Conservation (phyloP, 2,888 invertebrate genomes). For the Euproctis similis region DNA sequence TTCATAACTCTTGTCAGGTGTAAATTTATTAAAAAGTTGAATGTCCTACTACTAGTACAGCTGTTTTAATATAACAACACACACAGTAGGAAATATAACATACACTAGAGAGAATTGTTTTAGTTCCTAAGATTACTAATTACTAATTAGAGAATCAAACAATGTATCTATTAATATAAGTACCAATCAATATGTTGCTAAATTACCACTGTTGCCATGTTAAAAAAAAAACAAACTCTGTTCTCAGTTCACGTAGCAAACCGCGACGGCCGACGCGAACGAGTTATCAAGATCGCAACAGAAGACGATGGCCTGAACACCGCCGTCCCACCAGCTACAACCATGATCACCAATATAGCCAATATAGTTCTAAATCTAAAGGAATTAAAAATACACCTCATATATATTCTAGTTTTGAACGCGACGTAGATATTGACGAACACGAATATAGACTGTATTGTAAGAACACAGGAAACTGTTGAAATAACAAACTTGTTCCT, state of each 20-base stretch:
- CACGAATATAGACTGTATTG: constrained; percentile 41
- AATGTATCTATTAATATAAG: no score
- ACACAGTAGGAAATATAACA: no score
- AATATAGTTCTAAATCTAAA: constrained; percentile 16
- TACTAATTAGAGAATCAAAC: no score
- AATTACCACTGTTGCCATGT: constrained; percentile 21
- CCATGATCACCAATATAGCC: constrained; percentile 17
- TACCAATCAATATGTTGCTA: no score
- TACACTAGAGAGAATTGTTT: no score
- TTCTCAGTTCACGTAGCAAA: constrained; percentile 43
- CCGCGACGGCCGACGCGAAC: constrained; percentile 46
- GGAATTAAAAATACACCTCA: constrained; percentile 23
- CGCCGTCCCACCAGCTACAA: constrained; percentile 21
- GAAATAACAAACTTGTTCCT: no score
- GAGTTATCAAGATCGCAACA: constrained; percentile 48
- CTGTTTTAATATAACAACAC: no score
- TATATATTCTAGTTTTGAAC: constrained; percentile 36
- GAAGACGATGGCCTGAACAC: constrained; percentile 43
- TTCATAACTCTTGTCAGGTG: no score
- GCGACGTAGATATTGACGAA: constrained; percentile 40
- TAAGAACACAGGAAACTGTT: constrained; percentile 50
- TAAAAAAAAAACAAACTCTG: no score
- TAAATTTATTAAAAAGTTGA: no score
- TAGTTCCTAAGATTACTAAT: no score
- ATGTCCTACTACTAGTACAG: no score